Conservation (phyloP, 1,140 invertebrate genomes). For the Hycleus cichorii region DNA sequence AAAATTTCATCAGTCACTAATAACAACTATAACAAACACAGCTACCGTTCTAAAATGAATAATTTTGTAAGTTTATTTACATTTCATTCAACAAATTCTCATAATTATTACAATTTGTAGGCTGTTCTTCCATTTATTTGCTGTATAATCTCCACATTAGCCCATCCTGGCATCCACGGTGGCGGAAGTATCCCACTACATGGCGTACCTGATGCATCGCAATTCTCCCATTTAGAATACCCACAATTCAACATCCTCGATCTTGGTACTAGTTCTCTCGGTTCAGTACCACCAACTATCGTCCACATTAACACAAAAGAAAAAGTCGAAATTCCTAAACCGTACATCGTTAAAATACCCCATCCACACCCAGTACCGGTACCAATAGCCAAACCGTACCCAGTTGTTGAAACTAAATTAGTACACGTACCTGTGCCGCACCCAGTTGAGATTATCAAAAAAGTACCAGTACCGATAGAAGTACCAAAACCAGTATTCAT, state of each 20-base stretch:
- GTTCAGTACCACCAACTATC: slow-evolving; percentile 26
- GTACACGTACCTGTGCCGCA: slow-evolving; percentile 23
- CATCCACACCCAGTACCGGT: slow-evolving; percentile 35
- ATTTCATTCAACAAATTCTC: not conserved
- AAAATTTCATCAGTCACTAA: slow-evolving; percentile 2
- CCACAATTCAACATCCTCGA: slow-evolving; percentile 30
- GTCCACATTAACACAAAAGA: slow-evolving; percentile 28
- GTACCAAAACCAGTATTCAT: slow-evolving; percentile 34
- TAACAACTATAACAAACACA: not conserved
- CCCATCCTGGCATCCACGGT: slow-evolving; percentile 4
- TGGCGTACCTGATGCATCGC: slow-evolving; percentile 26
- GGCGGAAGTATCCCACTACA: slow-evolving; percentile 9
- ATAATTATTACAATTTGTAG: not conserved
- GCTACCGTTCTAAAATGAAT: slow-evolving; percentile 5
- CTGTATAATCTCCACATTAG: slow-evolving; percentile 1
- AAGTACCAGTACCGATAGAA: slow-evolving; percentile 32
- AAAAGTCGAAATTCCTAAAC: slow-evolving; percentile 29
- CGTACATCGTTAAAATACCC: slow-evolving; percentile 34
- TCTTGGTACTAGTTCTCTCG: slow-evolving; percentile 27
- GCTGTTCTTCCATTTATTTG: slow-evolving; percentile 6
- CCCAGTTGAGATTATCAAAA: slow-evolving; percentile 19
- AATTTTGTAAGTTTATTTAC: slow-evolving; percentile 1
- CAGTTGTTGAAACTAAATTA: slow-evolving; percentile 28
- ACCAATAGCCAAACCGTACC: slow-evolving; percentile 31
- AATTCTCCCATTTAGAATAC: slow-evolving; percentile 25